These are phyloP conservation scores for Aptenodytes forsteri DNA, from an alignment of 2,113 vertebrate species.

Conservation along the genomic window DNA sequence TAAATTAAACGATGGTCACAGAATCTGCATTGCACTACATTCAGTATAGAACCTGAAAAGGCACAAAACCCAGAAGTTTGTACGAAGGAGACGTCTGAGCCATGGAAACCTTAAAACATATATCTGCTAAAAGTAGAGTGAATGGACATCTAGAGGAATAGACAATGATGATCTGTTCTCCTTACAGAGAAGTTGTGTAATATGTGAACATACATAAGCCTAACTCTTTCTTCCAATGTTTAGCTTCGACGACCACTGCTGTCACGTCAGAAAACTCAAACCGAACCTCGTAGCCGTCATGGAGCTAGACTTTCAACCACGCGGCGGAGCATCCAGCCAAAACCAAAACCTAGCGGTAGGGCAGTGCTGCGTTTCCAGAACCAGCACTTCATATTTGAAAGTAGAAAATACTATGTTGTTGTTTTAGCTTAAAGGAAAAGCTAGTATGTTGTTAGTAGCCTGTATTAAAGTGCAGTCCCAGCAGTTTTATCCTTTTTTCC, in stretches of 20 bases:
- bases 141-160: neutral
- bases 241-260: slow-evolving; percentile 93
- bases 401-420: neutral
- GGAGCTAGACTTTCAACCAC: slow-evolving; percentile 94
- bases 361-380: neutral
- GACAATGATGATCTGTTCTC: neutral
- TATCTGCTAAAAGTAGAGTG: neutral
- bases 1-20: neutral
- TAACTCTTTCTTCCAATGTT: slow-evolving; percentile 11
- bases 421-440: neutral
- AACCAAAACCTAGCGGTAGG: slow-evolving; percentile 88
- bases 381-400: neutral
- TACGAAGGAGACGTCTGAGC: neutral
- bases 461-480: neutral
- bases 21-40: neutral
- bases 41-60: neutral
- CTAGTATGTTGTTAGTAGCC: neutral
- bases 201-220: neutral
- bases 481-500: neutral
- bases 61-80: neutral
- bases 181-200: neutral
- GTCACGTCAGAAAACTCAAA: slow-evolving; percentile 90
- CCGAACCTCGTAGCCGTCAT: slow-evolving; percentile 83
- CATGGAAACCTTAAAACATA: neutral
- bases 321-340: slow-evolving; percentile 93